Percentiles rank a stretch among this genome's conserved stretches.
Evolutionary conservation across 2,888 invertebrate species (phyloP).

Genomic region (Rhodophaea formosa): DNA sequence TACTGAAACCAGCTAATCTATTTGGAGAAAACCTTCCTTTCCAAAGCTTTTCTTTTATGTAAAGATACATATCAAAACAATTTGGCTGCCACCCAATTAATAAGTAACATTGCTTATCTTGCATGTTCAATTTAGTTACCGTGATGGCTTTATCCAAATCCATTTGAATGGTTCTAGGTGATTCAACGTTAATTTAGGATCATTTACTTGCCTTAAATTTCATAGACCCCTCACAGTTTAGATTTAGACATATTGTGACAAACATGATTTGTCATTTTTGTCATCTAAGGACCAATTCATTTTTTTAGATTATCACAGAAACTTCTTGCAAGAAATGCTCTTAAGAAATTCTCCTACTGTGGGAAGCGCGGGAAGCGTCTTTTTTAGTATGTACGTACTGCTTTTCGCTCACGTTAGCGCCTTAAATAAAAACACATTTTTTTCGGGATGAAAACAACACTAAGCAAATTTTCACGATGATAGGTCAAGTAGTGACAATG

Average conservation of each 20-base stretch:
- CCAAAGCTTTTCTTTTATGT: conserved; percentile 48
- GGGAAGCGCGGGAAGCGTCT: too few relatives aligned
- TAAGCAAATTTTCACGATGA: too few relatives aligned
- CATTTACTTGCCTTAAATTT: not conserved
- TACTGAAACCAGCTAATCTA: conserved; percentile 55
- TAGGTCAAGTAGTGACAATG: too few relatives aligned
- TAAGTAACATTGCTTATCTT: conserved; percentile 45
- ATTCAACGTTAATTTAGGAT: conserved; percentile 7
- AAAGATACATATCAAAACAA: conserved; percentile 59
- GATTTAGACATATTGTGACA: not conserved
- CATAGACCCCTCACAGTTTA: not conserved
- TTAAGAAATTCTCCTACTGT: too few relatives aligned
- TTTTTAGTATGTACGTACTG: too few relatives aligned
- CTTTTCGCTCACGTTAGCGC: too few relatives aligned
- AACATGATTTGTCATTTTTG: not conserved
- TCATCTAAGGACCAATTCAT: not conserved
- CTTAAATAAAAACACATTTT: too few relatives aligned
- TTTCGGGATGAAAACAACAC: too few relatives aligned
- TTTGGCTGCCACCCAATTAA: conserved; percentile 56
- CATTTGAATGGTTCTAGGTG: not conserved
- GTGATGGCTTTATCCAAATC: conserved; percentile 38
- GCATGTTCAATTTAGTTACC: conserved; percentile 48
- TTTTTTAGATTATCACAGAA: not conserved
- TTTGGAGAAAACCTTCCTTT: conserved; percentile 59
- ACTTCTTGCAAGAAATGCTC: not conserved